Base-by-base conservation (phyloP, 2,888 invertebrate species). In the Calephelis perditalis region DNA sequence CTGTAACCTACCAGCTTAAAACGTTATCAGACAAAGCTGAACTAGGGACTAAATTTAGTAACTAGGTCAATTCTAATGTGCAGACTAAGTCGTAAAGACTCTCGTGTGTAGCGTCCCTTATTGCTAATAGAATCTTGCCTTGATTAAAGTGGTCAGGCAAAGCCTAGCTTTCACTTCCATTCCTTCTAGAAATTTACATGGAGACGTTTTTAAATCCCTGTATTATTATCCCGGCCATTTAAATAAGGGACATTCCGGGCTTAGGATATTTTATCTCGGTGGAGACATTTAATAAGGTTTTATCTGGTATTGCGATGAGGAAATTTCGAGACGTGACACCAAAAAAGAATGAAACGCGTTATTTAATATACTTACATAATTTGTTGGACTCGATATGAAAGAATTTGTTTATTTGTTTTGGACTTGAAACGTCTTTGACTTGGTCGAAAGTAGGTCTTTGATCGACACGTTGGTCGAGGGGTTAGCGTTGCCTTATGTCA, bases 71-170 rank as follows among this genome's bases (percentile, higher is more conserved):
- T 15, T 49, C 49, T 49, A 49, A 26, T 26, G 26, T 49, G 15
- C 15, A 26, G 26, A 10, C 26, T 49, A 15, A 10, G 49, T 49
- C 49, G 49, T 49, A 49, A 49, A 49, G 49, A 49, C 15, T 12
- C 49, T 26, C 12, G 26, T 49, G 49, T 26, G 10, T 26, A 49
- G 5, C 49, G 49, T 26, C 26, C 49, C 49, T 49, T 49, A 49
- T 49, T 26, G 49, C 26, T 49, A 49, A 49, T 49, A 49, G 67
- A 64, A 65, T 65, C 62, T 65, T 58, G 62, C 63, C 65, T 65
- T 70, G 71, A 71, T 71, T 71, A 70, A 69, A 70, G 71, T 71
- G 70, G 68, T 61, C 66, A 64, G 65, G 61, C 59, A 46, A 70
- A 70, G 66, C 68, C 64, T 49, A 61, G 70, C 64, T 70, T 69